A percentile compares a stretch with the other conserved stretches of the same genome.
Evolutionary conservation across 2,113 vertebrate genomes (phyloP).

Genomic region (Albula glossodonta): DNA sequence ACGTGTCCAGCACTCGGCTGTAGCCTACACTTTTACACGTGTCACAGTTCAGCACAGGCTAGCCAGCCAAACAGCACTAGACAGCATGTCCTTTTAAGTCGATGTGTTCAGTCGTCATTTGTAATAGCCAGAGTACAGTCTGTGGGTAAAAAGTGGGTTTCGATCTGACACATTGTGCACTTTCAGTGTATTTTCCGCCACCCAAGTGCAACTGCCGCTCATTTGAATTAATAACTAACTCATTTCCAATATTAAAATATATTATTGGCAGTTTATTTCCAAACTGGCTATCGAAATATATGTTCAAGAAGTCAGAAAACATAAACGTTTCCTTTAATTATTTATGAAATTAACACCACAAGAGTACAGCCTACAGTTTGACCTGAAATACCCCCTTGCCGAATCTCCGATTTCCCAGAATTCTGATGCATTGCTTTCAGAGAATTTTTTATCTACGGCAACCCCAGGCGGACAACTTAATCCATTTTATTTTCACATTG

Average conservation of each 20-base stretch:
- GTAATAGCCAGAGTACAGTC: not conserved
- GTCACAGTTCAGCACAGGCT: not conserved
- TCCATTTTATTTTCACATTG: conserved; percentile 3
- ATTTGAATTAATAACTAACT: not conserved
- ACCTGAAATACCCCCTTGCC: conserved; percentile 14
- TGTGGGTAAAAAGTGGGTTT: not conserved
- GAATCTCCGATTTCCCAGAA: conserved; percentile 14
- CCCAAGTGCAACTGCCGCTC: not conserved
- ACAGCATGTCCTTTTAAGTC: not conserved
- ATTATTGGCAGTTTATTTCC: not conserved
- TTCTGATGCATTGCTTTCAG: conserved; percentile 9
- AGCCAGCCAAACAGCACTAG: not conserved
- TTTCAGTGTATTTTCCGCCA: not conserved
- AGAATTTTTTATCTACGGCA: conserved; percentile 16
- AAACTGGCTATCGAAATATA: not conserved
- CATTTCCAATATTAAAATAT: not conserved
- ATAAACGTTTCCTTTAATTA: not conserved
- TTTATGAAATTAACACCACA: not conserved
- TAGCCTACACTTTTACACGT: not conserved
- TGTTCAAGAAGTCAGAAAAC: not conserved
- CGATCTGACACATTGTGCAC: not conserved
- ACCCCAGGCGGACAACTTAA: conserved; percentile 1
- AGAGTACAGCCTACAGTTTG: not conserved
- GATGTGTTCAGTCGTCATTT: not conserved
- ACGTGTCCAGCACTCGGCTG: not conserved